Conservation (phyloP, 1,140 invertebrate genomes). For the Lasaia peninsularis region DNA sequence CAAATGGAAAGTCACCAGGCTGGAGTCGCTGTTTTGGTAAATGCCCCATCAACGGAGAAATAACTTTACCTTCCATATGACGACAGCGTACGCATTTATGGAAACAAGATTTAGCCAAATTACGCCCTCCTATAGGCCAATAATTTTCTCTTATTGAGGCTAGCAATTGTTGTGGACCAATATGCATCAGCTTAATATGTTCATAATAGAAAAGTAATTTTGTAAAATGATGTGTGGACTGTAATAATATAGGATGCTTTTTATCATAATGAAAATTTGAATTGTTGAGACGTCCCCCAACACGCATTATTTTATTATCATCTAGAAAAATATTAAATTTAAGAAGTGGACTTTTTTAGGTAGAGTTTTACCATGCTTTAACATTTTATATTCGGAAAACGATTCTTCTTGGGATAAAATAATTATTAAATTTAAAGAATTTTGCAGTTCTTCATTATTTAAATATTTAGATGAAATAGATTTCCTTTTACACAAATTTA, state of each 20-base stretch:
- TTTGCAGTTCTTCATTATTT: neutral
- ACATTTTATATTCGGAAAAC: neutral
- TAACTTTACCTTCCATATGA: too few relatives aligned
- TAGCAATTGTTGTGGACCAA: slow-evolving; percentile 17
- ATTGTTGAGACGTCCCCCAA: slow-evolving; percentile 24
- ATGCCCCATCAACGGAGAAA: too few relatives aligned
- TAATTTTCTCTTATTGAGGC: neutral
- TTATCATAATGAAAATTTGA: slow-evolving; percentile 24
- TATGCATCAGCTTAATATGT: slow-evolving; percentile 17
- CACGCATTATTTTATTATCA: slow-evolving; percentile 18
- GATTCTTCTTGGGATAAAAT: neutral
- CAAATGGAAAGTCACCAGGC: too few relatives aligned
- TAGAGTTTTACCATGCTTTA: slow-evolving; percentile 4
- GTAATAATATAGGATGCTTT: slow-evolving; percentile 26
- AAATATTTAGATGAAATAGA: neutral
- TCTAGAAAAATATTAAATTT: slow-evolving; percentile 21
- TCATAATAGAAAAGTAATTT: slow-evolving; percentile 22
- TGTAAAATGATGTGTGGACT: slow-evolving; percentile 22
- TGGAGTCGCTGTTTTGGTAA: too few relatives aligned
- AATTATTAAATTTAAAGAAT: neutral
- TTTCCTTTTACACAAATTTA: neutral
- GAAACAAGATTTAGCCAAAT: too few relatives aligned
- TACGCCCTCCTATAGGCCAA: too few relatives aligned
- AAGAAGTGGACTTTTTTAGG: slow-evolving; percentile 11
- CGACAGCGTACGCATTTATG: too few relatives aligned